Evolutionary conservation across 2,113 vertebrate species (phyloP).

Genomic region (Leptocoma aspasia): DNA sequence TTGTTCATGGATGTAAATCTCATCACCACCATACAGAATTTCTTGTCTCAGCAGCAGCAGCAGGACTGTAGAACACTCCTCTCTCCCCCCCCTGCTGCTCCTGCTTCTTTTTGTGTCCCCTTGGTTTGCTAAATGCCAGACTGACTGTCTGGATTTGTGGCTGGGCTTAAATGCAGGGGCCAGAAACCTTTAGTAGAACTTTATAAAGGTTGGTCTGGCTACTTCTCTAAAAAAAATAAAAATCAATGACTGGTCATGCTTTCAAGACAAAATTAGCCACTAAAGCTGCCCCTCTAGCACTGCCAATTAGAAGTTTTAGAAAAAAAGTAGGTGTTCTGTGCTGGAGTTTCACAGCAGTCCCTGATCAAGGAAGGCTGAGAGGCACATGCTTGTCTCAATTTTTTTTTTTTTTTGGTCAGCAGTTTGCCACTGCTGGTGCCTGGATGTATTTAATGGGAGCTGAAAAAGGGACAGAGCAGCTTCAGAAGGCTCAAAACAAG

Average conservation of each 20-base stretch:
- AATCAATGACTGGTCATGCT: not conserved
- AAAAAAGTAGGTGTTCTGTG: not conserved
- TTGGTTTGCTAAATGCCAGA: not conserved
- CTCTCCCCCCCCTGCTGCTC: not conserved
- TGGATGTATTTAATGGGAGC: not conserved
- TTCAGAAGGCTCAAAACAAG: not conserved
- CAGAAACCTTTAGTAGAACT: not conserved
- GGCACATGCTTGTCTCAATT: not conserved
- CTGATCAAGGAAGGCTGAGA: fast-evolving
- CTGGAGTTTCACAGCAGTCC: not conserved
- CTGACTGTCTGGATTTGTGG: not conserved
- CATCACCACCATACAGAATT: not conserved
- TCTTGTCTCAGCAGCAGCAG: not conserved
- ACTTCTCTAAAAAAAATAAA: not conserved
- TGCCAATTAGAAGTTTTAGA: not conserved
- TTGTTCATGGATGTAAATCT: not conserved
- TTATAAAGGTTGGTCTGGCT: not conserved
- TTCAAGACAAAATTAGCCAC: not conserved
- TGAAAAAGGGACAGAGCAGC: not conserved
- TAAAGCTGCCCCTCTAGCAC: not conserved
- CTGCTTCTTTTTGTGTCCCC: not conserved
- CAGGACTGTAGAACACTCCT: not conserved
- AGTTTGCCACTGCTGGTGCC: not conserved
- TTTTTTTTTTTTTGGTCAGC: not conserved
- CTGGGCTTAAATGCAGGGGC: not conserved